phyloP scores from a whole-genome alignment of 2,113 vertebrate genomes.

The Mustela lutreola region DNA sequence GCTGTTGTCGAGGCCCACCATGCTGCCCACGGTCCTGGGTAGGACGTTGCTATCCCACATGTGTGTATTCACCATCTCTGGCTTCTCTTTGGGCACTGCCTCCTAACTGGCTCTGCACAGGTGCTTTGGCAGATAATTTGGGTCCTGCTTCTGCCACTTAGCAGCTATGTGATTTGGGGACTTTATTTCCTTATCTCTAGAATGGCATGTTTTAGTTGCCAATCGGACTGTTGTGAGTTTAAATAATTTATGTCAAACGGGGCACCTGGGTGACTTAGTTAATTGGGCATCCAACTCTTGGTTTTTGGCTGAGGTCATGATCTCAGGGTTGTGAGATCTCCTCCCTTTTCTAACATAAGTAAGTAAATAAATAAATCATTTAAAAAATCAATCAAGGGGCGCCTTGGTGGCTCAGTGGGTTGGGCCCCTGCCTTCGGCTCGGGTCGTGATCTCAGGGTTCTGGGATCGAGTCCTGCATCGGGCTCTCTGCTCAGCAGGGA shows the following conservation, averaged over 20 bases:
- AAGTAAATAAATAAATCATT: no score
- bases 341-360: neutral
- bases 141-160: neutral
- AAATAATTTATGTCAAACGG: neutral
- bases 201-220: neutral
- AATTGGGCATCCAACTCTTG: neutral
- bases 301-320: neutral
- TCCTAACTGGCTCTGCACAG: constrained; percentile 96
- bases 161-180: neutral
- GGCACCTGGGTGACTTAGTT: no score
- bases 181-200: neutral
- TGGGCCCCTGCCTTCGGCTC: no score
- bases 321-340: neutral
- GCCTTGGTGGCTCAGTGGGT: no score
- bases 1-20: constrained; percentile 96
- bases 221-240: neutral
- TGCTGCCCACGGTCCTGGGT: constrained; percentile 93
- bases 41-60: constrained; percentile 93
- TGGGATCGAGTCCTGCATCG: no score
- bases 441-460: no score
- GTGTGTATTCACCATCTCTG: constrained; percentile 89
- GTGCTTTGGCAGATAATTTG: constrained; percentile 85
- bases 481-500: no score
- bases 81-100: constrained; percentile 96
- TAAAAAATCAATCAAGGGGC: neutral